Base-by-base conservation (phyloP, 2,797 vertebrate genomes). In the Pangasius mekongensis region DNA sequence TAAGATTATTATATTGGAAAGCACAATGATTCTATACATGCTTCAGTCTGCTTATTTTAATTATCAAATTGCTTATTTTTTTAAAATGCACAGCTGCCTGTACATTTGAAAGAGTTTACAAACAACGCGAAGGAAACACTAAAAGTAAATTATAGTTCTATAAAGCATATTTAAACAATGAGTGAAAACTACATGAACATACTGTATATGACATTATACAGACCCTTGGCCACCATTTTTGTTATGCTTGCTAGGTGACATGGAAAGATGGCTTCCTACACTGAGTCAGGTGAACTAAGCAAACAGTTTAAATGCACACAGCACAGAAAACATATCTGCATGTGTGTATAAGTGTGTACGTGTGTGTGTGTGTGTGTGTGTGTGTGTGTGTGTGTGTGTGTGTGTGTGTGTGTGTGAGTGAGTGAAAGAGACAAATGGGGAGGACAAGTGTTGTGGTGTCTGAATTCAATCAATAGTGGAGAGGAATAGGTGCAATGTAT, bases 401-500 rank as follows among this genome's bases (percentile, higher is more conserved):
- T 74, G 73, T 47, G 30, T 71, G 24, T 85, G 27, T 54, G 33
- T 62, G 54, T 74, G 52, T 74, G 69, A 36, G n/a, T 58, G 60
- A 10, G 56, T 64, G 27, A 66, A 22, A 22, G 16, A 16, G 24
- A 54, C 20, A 74, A 87, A 87, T 71, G 14, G 43, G 71, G 20
- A 60, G 71, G 80, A 83, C 78, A 87, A 78, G 85, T 67, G 52
- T 78, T 83, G 7, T 84, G 52, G 47, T 83, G 80, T 86, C 80
- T 56, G n/a, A 66, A 83, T 74, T 56, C 71, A 67, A 78, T 87
- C 85, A 8, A 87, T 87, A 74, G 13, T 33, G 33, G 3, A 76
- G 58, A 67, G 69, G 81, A 89, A 87, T 84, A 78, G 80, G 22
- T 39, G 16, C 33, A 71, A 66, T 89, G 83, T 71, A 87, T 89